Base-by-base conservation (phyloP, 2,113 vertebrate species). In the Mirounga angustirostris region DNA sequence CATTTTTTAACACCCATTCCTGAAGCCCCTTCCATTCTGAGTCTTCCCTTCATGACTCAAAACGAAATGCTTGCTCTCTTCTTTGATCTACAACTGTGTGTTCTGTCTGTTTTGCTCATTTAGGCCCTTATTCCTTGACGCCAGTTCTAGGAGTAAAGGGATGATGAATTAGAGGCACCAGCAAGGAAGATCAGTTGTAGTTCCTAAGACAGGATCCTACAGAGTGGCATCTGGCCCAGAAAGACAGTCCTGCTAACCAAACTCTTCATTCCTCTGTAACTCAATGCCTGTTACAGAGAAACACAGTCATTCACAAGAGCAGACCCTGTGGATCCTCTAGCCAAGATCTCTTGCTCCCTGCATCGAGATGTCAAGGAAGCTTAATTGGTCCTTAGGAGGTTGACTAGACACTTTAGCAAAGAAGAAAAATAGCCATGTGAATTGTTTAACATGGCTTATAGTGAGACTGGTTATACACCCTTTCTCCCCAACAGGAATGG, bases 371-470 rank as follows among this genome's bases (percentile, higher is more conserved):
- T 94, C 87, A 94, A 54, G 69, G 63, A 92, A 89, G 18, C 79
- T 87, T 95, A 97, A 88, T 58, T 95, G 65, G 76, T 96, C 96
- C 96, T 95, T 87, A 96, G 52, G 69, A 93, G 6, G 36, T 74
- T 88, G 82, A 95, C 59, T 43, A 92, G 89, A 87, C 54, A 74
- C 94, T 89, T 96, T 59, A 81, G 52, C 88, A 56, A 73, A 84
- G 95, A 94, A 76, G 54, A 54, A 54, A 97, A 87, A 94, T 46
- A 80, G 40, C 69, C 67, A 26, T 78, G 61, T 81, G 76, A 81
- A 40, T 54, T 84, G 6, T 81, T 80, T 58, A 94, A 91, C 56
- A 30, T 16, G 46, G 58, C 59, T 85, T 63, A 76, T 40, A 24
- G 40, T 50, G 71, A 73, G 22, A 43, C 50, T 90, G 8, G 13